Evolutionary conservation across 2,888 invertebrate genomes (phyloP), one percentile per base, ranked within the genome.

Genomic region (Platerodrilus igneus): DNA sequence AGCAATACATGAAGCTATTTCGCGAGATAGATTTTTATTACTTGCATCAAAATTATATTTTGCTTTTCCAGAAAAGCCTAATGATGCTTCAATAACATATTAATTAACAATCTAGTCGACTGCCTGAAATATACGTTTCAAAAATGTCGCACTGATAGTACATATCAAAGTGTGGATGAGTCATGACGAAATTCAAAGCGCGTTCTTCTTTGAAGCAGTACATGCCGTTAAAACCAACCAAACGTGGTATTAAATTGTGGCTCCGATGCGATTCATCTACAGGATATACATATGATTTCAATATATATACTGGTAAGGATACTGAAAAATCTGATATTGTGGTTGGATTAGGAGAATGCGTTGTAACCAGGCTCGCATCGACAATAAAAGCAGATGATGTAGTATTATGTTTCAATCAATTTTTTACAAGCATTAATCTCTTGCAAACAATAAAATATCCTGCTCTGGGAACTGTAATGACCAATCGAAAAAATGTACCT

Each of bases 291-390:
- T 56, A 54, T 44, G 44, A 57, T 41, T 43, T 38, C 22, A 44
- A 58, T 27, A 40, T 57, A 23, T 57, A 57, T 40, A 45, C 41
- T 27, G 53, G 53, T 21, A 56, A 51, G 55, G 50, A 51, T 31
- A 18, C 26, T 13, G 17, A 40, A 30, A 28, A 21, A 11, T 10
- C 31, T 8, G 6, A 57, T 37, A 54, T n/a, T n/a, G n/a, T n/a
- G n/a, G n/a, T n/a, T n/a, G n/a, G n/a, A n/a, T n/a, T n/a, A n/a
- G 38, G 39, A 45, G 45, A 47, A 48, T 45, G n/a, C 41, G 50
- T 51, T 37, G 39, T 49, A 38, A 51, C 35, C 36, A 37, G 47
- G 36, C 31, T 37, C 29, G 29, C 37, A n/a, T 37, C 29, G 8
- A 37, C 29, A 29, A 29, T 37, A 11, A 37, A 37, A 22, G 28